Conservation (phyloP, 2,888 invertebrate genomes). For the Phytoseiulus persimilis region DNA sequence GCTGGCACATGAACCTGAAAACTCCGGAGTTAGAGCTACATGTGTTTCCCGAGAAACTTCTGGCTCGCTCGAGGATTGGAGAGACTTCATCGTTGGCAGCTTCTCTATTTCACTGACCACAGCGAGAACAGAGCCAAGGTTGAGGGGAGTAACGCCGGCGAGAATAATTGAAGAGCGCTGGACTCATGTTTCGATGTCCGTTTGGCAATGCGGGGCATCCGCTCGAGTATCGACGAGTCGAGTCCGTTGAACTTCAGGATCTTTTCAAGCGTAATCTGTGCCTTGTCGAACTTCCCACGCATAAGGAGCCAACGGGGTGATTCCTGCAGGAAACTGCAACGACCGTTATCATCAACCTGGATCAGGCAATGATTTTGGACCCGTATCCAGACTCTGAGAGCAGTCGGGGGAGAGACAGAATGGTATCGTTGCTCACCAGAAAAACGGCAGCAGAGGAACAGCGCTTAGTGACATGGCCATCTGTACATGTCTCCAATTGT, state of each 20-base stretch:
- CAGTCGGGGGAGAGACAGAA: too few relatives aligned
- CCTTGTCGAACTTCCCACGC: not conserved
- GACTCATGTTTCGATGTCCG: not conserved
- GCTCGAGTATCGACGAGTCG: slow-evolving; percentile 9
- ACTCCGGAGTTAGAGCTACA: not conserved
- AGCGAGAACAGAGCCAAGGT: not conserved
- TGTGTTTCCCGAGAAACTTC: too few relatives aligned
- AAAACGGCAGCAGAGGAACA: slow-evolving; percentile 13
- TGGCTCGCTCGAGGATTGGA: too few relatives aligned
- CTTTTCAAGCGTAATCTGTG: not conserved
- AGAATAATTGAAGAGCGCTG: not conserved
- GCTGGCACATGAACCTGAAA: not conserved
- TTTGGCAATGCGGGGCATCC: not conserved
- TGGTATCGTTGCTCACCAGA: not conserved
- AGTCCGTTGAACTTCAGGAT: slow-evolving; percentile 14
- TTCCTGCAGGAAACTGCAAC: slow-evolving; percentile 21
- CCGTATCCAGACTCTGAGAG: too few relatives aligned
- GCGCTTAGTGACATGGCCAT: slow-evolving; percentile 27
- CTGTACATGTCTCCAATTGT: slow-evolving; percentile 20
- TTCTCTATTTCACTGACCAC: not conserved
- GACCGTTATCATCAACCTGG: not conserved
- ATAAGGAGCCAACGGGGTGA: slow-evolving; percentile 29
- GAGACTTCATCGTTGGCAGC: too few relatives aligned
- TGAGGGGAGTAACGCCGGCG: not conserved
- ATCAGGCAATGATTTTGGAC: too few relatives aligned